Conservation (phyloP, 1,140 invertebrate species). For the Drosophila nannoptera region DNA sequence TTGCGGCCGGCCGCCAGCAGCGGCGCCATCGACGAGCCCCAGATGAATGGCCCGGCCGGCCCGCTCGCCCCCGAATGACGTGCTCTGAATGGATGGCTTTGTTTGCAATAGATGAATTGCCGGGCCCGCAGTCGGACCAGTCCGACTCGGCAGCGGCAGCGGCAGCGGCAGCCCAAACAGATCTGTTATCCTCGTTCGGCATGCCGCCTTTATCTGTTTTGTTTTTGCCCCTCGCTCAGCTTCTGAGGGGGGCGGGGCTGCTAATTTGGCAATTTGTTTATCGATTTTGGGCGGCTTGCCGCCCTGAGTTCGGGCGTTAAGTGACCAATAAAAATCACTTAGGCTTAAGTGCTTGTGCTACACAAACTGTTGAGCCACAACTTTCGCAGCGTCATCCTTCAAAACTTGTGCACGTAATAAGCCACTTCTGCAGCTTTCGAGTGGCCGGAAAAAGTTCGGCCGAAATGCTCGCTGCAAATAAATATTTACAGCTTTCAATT, state of each 20-base stretch:
- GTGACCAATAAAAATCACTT: slow-evolving; percentile 76
- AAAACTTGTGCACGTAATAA: slow-evolving; percentile 41
- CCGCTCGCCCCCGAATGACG: slow-evolving; percentile 70
- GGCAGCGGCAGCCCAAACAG: slow-evolving; percentile 22
- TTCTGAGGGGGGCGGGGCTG: slow-evolving; percentile 46
- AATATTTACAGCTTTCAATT: not conserved
- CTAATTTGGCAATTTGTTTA: slow-evolving; percentile 78
- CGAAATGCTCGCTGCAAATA: not conserved
- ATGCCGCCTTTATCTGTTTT: not conserved
- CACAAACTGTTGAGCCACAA: slow-evolving; percentile 29
- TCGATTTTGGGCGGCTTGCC: slow-evolving; percentile 65
- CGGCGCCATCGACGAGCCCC: slow-evolving; percentile 30
- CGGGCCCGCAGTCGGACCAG: slow-evolving; percentile 44
- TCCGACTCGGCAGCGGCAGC: not conserved
- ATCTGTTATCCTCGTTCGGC: slow-evolving; percentile 32
- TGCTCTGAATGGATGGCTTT: slow-evolving; percentile 70
- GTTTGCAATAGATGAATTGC: slow-evolving; percentile 74
- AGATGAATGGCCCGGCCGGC: slow-evolving; percentile 71
- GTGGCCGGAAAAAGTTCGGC: slow-evolving; percentile 6
- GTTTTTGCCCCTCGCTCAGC: not conserved
- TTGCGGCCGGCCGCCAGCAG: slow-evolving; percentile 30
- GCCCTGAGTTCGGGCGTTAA: slow-evolving; percentile 51
- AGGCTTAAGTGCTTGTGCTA: slow-evolving; percentile 59
- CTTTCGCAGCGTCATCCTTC: slow-evolving; percentile 40
- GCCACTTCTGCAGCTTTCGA: slow-evolving; percentile 16